Conservation (phyloP, 2,113 vertebrate species). For the Dicentrarchus labrax region DNA sequence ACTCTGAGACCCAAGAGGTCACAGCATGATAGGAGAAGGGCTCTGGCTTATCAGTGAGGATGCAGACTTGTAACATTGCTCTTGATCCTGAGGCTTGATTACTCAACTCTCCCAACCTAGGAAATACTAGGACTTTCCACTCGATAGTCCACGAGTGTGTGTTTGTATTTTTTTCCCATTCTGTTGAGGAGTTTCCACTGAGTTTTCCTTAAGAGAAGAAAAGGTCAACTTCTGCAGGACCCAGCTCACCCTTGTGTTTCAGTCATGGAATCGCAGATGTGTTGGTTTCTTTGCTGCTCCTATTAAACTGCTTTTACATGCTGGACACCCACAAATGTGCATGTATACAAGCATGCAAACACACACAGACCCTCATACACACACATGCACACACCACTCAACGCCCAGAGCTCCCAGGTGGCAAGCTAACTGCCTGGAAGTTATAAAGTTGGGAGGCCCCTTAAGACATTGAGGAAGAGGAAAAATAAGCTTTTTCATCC, state of each 20-base stretch:
- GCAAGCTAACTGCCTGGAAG: conserved; percentile 54
- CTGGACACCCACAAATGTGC: conserved; percentile 23
- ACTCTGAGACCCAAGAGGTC: conserved; percentile 24
- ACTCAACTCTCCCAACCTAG: conserved; percentile 45
- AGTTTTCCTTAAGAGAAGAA: conserved; percentile 65
- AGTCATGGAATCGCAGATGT: conserved; percentile 44
- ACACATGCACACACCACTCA: conserved; percentile 9
- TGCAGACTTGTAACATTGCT: conserved; percentile 62
- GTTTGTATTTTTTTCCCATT: conserved; percentile 70
- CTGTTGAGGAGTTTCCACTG: conserved; percentile 67
- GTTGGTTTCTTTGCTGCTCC: conserved; percentile 33
- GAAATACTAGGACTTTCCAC: conserved; percentile 66
- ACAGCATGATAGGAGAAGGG: conserved; percentile 18
- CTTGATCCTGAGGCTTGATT: conserved; percentile 65
- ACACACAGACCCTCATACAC: not conserved
- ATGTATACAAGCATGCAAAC: conserved; percentile 5
- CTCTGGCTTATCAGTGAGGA: conserved; percentile 74
- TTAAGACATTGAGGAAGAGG: conserved; percentile 23
- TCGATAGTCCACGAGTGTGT: conserved; percentile 34
- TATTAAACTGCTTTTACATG: conserved; percentile 35
- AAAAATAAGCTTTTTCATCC: conserved; percentile 48
- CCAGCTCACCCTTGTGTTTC: conserved; percentile 40
- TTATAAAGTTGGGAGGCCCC: conserved; percentile 42
- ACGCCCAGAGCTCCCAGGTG: conserved; percentile 46
- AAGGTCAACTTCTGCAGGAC: conserved; percentile 57